phyloP scores from a whole-genome alignment of 2,797 vertebrate genomes.

The Potorous gilbertii region DNA sequence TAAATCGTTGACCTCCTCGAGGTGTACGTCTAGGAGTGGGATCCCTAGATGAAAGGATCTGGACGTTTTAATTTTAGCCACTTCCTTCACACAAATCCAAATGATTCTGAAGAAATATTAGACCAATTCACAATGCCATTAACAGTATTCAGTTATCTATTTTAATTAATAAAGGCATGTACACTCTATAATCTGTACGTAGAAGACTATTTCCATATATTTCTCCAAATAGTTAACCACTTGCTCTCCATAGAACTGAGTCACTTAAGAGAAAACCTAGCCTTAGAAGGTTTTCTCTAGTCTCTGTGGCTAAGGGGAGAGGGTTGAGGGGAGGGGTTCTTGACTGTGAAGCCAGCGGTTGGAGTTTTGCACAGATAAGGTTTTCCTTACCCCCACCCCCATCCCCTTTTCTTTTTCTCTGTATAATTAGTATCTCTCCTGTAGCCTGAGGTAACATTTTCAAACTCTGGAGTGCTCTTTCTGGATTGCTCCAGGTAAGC shows the following conservation, averaged over 20 bases:
- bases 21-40: not conserved
- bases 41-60: not conserved
- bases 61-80: not conserved
- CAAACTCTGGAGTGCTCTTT: slow-evolving; percentile 45
- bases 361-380: not conserved
- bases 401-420: slow-evolving; percentile 53
- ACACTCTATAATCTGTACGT: not conserved
- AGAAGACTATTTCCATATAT: not conserved
- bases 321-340: not conserved
- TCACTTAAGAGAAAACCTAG: not conserved
- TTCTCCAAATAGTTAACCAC: not conserved
- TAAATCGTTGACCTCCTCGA: not conserved
- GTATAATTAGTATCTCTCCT: slow-evolving; percentile 47
- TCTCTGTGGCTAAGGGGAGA: not conserved
- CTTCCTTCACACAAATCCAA: not conserved
- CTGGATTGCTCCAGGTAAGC: slow-evolving; percentile 17
- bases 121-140: not conserved
- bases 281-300: not conserved
- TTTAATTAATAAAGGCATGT: not conserved
- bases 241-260: not conserved
- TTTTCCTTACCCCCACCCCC: not conserved
- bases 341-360: not conserved
- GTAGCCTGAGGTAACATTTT: slow-evolving; percentile 35
- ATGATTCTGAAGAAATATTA: not conserved
- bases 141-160: not conserved